These are phyloP conservation scores for Hyperoplus immaculatus DNA, from an alignment of 2,797 vertebrate species.

Conservation along the genomic window DNA sequence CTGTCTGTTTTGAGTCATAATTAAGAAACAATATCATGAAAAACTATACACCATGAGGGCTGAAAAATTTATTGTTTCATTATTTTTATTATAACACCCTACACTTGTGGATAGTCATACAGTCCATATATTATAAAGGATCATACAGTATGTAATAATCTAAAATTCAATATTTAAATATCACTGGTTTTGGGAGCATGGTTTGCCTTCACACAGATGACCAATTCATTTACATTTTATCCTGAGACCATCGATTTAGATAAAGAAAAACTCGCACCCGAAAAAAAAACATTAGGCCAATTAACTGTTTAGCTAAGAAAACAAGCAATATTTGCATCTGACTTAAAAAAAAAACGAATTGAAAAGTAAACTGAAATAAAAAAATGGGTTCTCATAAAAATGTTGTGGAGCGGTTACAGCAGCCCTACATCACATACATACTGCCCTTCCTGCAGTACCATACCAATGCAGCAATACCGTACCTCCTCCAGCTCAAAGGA, in stretches of 20 bases:
- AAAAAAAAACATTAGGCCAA: not conserved
- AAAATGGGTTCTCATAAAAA: not conserved
- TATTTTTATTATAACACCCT: not conserved
- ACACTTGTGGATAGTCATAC: not conserved
- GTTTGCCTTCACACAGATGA: not conserved
- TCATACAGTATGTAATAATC: not conserved
- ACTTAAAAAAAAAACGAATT: not conserved
- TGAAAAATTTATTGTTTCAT: not conserved
- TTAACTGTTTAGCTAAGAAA: not conserved
- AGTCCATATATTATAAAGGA: too few relatives aligned
- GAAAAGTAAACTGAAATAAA: not conserved
- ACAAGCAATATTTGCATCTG: not conserved
- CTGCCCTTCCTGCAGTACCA: too few relatives aligned
- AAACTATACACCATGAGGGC: not conserved
- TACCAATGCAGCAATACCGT: conserved; percentile 11
- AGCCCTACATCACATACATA: not conserved
- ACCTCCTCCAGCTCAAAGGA: conserved; percentile 90
- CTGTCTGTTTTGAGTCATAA: conserved; percentile 1
- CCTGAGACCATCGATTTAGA: too few relatives aligned
- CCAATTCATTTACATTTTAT: too few relatives aligned
- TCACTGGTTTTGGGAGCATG: not conserved
- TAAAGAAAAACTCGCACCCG: too few relatives aligned
- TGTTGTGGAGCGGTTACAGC: not conserved
- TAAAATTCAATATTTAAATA: not conserved
- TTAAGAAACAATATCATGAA: not conserved